Evolutionary conservation across 2,888 invertebrate species (phyloP).

Genomic region (Andrena bicolor): DNA sequence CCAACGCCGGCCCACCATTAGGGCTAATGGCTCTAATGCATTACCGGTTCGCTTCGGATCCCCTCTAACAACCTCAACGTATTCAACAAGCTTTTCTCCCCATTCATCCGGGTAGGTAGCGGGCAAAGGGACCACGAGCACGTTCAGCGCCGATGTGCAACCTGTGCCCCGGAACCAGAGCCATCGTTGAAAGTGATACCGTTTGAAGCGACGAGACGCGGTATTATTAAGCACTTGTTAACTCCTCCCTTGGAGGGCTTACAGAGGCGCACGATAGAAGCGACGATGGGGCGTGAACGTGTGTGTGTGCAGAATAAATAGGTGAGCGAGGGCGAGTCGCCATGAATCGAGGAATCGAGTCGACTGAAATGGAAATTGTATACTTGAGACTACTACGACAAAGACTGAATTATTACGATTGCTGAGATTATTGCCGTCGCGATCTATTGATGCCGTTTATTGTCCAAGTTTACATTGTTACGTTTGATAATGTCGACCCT

Average conservation of each 20-base stretch:
- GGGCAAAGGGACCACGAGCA: neutral
- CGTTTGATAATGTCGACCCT: neutral
- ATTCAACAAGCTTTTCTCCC: slow-evolving; percentile 27
- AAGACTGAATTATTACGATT: neutral
- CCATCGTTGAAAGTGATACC: slow-evolving; percentile 19
- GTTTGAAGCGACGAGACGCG: neutral
- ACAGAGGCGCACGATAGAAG: neutral
- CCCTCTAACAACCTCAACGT: neutral
- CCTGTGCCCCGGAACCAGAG: neutral
- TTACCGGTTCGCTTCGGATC: slow-evolving; percentile 1
- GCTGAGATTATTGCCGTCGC: neutral
- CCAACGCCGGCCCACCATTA: slow-evolving; percentile 11
- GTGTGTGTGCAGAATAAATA: neutral
- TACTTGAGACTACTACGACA: neutral
- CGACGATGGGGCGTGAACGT: neutral
- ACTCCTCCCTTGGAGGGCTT: neutral
- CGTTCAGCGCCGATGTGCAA: neutral
- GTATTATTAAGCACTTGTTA: slow-evolving; percentile 4
- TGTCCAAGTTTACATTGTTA: slow-evolving; percentile 7
- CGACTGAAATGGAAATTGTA: neutral
- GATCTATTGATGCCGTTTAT: neutral
- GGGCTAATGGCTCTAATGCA: slow-evolving; percentile 37
- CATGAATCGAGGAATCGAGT: neutral
- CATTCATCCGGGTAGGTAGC: neutral
- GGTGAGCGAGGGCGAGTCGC: neutral